These are phyloP conservation scores for Apotomis capreana DNA, from an alignment of 2,888 invertebrate genomes.

Conservation along the genomic window DNA sequence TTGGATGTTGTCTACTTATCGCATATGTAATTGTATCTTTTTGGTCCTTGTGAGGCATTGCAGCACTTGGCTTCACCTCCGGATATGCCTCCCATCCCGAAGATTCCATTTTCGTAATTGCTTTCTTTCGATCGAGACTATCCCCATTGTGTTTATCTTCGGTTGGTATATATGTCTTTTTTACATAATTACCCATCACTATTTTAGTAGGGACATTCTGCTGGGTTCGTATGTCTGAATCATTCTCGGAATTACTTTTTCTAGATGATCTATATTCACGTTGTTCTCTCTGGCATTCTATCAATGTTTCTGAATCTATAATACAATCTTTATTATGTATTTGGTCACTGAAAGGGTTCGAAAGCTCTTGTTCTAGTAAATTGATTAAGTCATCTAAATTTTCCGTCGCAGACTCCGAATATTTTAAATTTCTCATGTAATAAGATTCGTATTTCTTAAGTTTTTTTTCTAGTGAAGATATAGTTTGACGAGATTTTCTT, in stretches of 20 bases:
- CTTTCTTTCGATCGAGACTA: slow-evolving; percentile 60
- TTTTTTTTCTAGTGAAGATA: slow-evolving; percentile 60
- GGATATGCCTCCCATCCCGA: slow-evolving; percentile 52
- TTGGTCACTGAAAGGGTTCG: slow-evolving; percentile 54
- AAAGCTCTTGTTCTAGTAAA: slow-evolving; percentile 73
- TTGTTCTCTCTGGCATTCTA: slow-evolving; percentile 48
- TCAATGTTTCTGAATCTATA: slow-evolving; percentile 43
- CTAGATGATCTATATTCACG: slow-evolving; percentile 48
- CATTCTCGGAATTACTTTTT: slow-evolving; percentile 47
- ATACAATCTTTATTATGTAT: slow-evolving; percentile 29
- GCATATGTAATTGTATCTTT: not conserved
- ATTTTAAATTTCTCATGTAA: slow-evolving; percentile 52
- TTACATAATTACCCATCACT: slow-evolving; percentile 56
- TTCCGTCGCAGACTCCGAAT: slow-evolving; percentile 56
- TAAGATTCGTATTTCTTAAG: slow-evolving; percentile 58
- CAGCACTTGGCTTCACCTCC: slow-evolving; percentile 46
- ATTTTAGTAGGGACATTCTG: slow-evolving; percentile 57
- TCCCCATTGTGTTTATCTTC: slow-evolving; percentile 56
- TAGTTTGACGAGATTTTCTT: slow-evolving; percentile 64
- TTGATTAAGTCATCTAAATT: slow-evolving; percentile 71
- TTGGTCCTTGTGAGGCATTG: slow-evolving; percentile 46
- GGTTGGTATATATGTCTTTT: slow-evolving; percentile 56
- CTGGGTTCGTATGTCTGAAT: slow-evolving; percentile 46
- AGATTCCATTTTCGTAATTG: slow-evolving; percentile 57
- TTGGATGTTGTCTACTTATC: slow-evolving; percentile 43